Evolutionary conservation across 2,888 invertebrate species (phyloP).

Genomic region (Eledona agricola): DNA sequence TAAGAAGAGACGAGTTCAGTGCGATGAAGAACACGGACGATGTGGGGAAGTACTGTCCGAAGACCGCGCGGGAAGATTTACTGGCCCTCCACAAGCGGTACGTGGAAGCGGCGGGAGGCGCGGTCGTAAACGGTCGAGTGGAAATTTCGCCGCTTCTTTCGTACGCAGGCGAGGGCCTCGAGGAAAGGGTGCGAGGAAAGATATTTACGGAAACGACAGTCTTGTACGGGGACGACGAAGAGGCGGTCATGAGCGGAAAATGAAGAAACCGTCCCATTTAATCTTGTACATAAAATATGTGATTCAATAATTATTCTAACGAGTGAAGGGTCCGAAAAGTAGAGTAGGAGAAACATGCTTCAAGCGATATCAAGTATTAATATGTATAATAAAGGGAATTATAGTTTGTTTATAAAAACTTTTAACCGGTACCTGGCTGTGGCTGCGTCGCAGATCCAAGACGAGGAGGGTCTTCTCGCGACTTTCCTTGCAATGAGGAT

Average conservation of each 20-base stretch:
- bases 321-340: too few relatives aligned
- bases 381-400: too few relatives aligned
- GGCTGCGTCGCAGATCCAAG: constrained; percentile 74
- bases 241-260: background rate
- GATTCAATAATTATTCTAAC: too few relatives aligned
- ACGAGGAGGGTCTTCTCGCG: constrained; percentile 74
- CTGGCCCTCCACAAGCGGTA: constrained; percentile 80
- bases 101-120: constrained; percentile 82
- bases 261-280: constrained; percentile 2
- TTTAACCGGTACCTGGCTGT: constrained; percentile 67
- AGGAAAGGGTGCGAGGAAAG: constrained; percentile 47
- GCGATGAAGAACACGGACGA: constrained; percentile 94
- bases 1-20: constrained; percentile 92
- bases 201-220: constrained; percentile 43
- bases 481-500: constrained; percentile 65
- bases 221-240: constrained; percentile 35
- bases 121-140: constrained; percentile 73
- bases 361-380: too few relatives aligned
- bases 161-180: constrained; percentile 88
- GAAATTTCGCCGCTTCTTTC: constrained; percentile 93
- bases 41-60: constrained; percentile 88
- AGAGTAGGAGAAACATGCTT: too few relatives aligned
- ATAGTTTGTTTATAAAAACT: too few relatives aligned
- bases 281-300: too few relatives aligned
- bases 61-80: constrained; percentile 82